A percentile compares a stretch with the other conserved stretches of the same genome.
phyloP scores from a whole-genome alignment of 1,140 invertebrate species.

The Lepidotrigona ventralis region DNA sequence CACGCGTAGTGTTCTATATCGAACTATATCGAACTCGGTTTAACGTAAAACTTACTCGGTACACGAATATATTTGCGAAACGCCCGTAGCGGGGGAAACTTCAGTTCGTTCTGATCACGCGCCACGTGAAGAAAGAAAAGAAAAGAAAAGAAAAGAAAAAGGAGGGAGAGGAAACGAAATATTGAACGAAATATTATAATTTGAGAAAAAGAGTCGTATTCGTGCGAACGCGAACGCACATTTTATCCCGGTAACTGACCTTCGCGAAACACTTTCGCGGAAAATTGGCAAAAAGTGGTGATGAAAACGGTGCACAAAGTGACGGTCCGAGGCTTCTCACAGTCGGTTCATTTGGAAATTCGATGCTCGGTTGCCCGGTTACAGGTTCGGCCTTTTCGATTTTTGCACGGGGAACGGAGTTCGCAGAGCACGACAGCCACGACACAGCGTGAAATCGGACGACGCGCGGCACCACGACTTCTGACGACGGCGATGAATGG shows the following conservation, averaged over 20 bases:
- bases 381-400: not conserved
- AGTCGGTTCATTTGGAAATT: not conserved
- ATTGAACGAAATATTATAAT: not conserved
- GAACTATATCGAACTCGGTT: too few relatives aligned
- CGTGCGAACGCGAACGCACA: not conserved
- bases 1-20: not conserved
- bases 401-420: not conserved
- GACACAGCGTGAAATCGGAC: constrained; percentile 12
- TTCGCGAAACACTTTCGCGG: not conserved
- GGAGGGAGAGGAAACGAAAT: not conserved
- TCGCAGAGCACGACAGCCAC: constrained; percentile 13
- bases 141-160: not conserved
- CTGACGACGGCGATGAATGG: too few relatives aligned
- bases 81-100: not conserved
- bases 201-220: not conserved
- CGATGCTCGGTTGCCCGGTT: constrained; percentile 27
- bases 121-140: not conserved
- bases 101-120: not conserved
- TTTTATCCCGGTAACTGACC: not conserved
- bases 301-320: not conserved
- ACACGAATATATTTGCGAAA: not conserved
- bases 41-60: too few relatives aligned
- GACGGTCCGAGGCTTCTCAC: constrained; percentile 14
- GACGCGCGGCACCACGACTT: too few relatives aligned
- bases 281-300: not conserved